These are phyloP conservation scores for Python bivittatus DNA, from an alignment of 2,113 vertebrate genomes.

Conservation along the genomic window DNA sequence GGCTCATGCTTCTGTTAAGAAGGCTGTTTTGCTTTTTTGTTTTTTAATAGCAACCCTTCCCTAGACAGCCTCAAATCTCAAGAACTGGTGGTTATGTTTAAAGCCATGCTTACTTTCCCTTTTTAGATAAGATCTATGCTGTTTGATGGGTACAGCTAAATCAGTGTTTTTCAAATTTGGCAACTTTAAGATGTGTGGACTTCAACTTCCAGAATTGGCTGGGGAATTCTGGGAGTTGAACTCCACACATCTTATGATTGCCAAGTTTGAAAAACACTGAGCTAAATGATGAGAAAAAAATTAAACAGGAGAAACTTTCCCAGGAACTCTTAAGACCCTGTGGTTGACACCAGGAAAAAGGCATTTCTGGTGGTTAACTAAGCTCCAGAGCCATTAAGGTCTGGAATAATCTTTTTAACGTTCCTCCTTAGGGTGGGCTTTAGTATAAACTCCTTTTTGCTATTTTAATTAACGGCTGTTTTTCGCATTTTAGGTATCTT, in stretches of 20 bases:
- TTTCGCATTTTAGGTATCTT: background rate
- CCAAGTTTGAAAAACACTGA: background rate
- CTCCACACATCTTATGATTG: background rate
- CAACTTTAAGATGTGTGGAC: background rate
- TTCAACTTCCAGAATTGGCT: background rate
- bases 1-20: background rate
- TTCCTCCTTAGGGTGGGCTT: background rate
- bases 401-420: background rate
- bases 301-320: background rate
- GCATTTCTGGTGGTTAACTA: background rate
- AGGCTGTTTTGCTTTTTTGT: background rate
- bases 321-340: background rate
- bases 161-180: background rate
- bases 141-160: background rate
- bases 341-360: background rate
- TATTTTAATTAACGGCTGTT: background rate
- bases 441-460: background rate
- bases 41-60: background rate
- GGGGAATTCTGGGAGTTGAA: background rate
- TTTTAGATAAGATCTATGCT: background rate
- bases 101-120: background rate
- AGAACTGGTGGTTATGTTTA: background rate
- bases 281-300: background rate
- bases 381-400: background rate
- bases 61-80: background rate